A percentile compares a stretch with the other conserved stretches of the same genome.
Conservation (phyloP, 1,140 invertebrate genomes). For the Pseudomyrmex pallidus region DNA sequence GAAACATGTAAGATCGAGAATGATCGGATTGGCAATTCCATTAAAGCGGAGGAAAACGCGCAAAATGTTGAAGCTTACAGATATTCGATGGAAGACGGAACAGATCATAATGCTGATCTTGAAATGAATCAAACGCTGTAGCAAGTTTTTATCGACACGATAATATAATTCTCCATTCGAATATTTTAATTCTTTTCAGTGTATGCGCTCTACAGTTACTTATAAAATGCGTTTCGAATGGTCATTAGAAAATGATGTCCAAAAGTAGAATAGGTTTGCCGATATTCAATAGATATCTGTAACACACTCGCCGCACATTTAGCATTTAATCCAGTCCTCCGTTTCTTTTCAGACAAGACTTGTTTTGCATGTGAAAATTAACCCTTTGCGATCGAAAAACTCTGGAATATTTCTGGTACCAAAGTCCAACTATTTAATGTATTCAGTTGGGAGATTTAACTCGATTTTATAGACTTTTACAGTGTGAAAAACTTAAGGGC, state of each 20-base stretch:
- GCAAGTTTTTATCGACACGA: constrained; percentile 62
- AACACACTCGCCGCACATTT: constrained; percentile 40
- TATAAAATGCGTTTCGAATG: constrained; percentile 71
- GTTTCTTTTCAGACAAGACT: background rate
- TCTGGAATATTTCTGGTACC: no score
- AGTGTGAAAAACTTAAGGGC: no score
- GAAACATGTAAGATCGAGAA: constrained; percentile 23
- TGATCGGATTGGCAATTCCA: background rate
- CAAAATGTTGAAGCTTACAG: constrained; percentile 56
- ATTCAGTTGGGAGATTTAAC: no score
- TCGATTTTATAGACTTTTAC: no score
- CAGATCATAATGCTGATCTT: constrained; percentile 41
- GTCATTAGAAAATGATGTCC: constrained; percentile 66
- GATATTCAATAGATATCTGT: constrained; percentile 42
- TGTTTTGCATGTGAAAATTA: no score
- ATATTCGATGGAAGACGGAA: constrained; percentile 45
- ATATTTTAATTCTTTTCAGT: constrained; percentile 67
- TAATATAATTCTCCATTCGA: constrained; percentile 67
- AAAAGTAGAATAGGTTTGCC: constrained; percentile 66
- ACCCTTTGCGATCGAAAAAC: no score
- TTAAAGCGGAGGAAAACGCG: constrained; percentile 59
- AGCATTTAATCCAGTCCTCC: constrained; percentile 19
- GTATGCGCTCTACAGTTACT: constrained; percentile 60
- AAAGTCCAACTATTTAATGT: no score
- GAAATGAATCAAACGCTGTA: constrained; percentile 66